Percentiles rank a stretch among this genome's conserved stretches.
Evolutionary conservation across 2,797 vertebrate genomes (phyloP).

Genomic region (Propithecus deckenii): DNA sequence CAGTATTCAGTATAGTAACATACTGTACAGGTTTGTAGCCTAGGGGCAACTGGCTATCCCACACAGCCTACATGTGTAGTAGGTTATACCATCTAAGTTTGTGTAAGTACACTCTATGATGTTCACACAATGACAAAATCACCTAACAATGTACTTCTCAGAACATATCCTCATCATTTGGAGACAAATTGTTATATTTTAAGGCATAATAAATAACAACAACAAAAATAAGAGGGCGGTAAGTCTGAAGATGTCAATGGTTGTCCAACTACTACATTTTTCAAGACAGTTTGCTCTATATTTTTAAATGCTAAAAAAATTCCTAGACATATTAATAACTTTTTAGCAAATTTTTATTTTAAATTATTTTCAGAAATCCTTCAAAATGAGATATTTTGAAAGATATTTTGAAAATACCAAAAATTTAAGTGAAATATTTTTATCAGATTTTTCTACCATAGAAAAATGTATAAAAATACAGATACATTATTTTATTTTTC

Average conservation of each 20-base stretch:
- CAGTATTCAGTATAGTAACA: neutral
- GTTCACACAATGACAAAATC: neutral
- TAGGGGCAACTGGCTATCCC: neutral
- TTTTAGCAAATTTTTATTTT: neutral
- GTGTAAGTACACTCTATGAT: neutral
- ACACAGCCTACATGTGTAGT: too few species aligned
- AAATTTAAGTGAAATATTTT: neutral
- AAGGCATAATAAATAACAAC: neutral
- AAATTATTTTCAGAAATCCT: neutral
- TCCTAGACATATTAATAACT: neutral
- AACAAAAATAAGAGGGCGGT: neutral
- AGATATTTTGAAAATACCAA: neutral
- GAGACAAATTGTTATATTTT: neutral
- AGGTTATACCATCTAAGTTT: neutral
- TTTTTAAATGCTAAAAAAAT: neutral
- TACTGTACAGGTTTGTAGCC: neutral
- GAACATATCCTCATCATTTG: neutral
- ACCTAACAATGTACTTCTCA: neutral
- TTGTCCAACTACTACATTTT: neutral
- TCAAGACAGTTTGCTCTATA: neutral
- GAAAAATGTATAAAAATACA: neutral
- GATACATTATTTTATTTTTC: neutral
- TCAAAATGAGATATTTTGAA: neutral
- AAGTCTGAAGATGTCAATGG: neutral
- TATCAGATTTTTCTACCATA: neutral